phyloP scores from a whole-genome alignment of 2,113 vertebrate species.

The Entelurus aequoreus region DNA sequence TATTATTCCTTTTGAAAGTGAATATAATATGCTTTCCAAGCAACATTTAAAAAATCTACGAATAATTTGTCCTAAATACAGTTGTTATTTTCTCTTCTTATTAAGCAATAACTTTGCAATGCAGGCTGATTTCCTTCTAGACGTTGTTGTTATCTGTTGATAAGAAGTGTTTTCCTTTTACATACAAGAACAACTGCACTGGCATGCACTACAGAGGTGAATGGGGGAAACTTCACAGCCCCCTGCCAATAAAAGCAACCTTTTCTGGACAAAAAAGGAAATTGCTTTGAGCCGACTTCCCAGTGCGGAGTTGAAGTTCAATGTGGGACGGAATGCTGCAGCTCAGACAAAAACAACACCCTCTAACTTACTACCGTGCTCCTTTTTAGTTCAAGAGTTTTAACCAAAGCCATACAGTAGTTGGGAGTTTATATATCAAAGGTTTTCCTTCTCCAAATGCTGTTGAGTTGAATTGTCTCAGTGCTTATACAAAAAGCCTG shows the following conservation, averaged over 20 bases:
- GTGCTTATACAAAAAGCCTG: no score
- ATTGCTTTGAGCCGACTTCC: conserved; percentile 9
- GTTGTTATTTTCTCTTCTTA: no score
- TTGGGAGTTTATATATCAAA: neutral
- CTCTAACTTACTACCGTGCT: neutral
- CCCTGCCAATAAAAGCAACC: conserved; percentile 4
- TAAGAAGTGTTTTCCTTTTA: no score
- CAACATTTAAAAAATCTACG: conserved; percentile 8
- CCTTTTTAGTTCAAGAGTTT: conserved; percentile 6
- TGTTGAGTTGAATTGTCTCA: neutral
- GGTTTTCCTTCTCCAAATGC: neutral
- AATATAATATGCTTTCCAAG: conserved; percentile 17
- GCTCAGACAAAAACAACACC: conserved; percentile 10
- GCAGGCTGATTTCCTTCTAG: neutral
- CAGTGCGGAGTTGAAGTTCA: conserved; percentile 3
- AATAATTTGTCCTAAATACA: conserved; percentile 8
- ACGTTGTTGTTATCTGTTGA: neutral
- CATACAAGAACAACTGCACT: neutral
- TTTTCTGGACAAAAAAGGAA: conserved; percentile 9
- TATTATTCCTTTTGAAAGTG: conserved; percentile 34
- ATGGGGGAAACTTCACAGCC: neutral
- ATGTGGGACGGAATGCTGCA: neutral
- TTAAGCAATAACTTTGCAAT: no score
- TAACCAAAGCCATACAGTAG: neutral
- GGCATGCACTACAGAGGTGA: neutral